Percentiles rank a stretch among this genome's conserved stretches.
phyloP scores from a whole-genome alignment of 2,797 vertebrate species.

The Hylomyscus alleni region DNA sequence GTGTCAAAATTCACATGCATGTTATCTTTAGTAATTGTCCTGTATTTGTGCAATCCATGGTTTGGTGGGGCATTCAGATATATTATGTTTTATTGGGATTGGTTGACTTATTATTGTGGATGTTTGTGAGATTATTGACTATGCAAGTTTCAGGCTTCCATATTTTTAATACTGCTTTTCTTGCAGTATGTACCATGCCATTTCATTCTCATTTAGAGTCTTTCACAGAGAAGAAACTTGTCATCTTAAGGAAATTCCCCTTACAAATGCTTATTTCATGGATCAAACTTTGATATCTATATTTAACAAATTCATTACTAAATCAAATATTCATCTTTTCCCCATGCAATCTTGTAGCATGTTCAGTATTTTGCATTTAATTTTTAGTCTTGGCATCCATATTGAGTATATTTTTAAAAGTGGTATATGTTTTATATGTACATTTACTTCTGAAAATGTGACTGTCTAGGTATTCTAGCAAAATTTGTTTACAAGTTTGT shows the following conservation, averaged over 20 bases:
- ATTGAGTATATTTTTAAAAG: not conserved
- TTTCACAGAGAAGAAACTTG: not conserved
- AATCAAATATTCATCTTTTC: not conserved
- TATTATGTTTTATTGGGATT: no score
- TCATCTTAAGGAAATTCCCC: not conserved
- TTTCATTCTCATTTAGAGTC: not conserved
- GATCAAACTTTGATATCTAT: not conserved
- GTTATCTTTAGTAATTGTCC: not conserved
- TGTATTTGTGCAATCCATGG: not conserved
- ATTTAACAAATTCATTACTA: not conserved
- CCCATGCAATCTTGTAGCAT: not conserved
- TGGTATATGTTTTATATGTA: not conserved
- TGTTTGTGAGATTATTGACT: not conserved
- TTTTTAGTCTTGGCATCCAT: not conserved
- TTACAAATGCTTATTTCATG: not conserved
- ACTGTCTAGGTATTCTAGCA: not conserved
- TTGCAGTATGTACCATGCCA: not conserved
- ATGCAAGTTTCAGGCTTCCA: no score
- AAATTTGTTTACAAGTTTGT: not conserved
- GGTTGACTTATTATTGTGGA: not conserved
- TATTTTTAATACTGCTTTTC: not conserved
- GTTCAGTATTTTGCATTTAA: not conserved
- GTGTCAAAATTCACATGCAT: not conserved
- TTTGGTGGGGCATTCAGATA: not conserved
- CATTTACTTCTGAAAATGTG: not conserved